Evolutionary conservation across 1,140 invertebrate species (phyloP).

Genomic region (Brachionus sp.): DNA sequence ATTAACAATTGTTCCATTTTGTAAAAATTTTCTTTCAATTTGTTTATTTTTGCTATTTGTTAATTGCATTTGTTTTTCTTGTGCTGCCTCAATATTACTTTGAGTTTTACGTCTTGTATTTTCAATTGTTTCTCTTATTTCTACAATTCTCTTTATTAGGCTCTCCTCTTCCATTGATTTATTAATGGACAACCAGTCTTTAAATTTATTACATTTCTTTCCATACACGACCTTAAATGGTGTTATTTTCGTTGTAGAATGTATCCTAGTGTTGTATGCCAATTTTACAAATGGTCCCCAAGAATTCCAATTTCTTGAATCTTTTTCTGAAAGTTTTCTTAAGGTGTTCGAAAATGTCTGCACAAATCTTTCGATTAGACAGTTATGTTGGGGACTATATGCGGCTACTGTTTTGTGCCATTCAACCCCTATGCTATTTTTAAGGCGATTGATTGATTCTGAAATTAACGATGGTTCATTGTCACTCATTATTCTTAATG

Average conservation of each 20-base stretch:
- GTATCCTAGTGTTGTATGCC: neutral
- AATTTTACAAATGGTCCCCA: neutral
- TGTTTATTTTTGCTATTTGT: neutral
- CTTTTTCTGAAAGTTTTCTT: neutral
- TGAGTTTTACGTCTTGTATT: neutral
- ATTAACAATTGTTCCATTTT: neutral
- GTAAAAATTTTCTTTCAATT: neutral
- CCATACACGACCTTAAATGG: slow-evolving; percentile 7
- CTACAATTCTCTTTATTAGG: neutral
- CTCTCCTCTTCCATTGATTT: neutral
- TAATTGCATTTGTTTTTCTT: neutral
- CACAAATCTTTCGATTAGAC: neutral
- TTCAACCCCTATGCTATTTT: slow-evolving; percentile 44
- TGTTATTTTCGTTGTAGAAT: neutral
- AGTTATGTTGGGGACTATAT: neutral
- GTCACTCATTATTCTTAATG: slow-evolving; percentile 5
- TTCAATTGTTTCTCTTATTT: slow-evolving; percentile 35
- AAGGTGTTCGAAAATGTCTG: neutral
- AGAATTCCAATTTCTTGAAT: neutral
- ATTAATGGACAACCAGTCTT: neutral
- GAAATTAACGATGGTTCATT: neutral
- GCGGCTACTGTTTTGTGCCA: neutral
- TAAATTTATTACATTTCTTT: slow-evolving; percentile 11
- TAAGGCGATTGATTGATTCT: slow-evolving; percentile 38
- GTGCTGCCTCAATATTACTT: neutral